Evolutionary conservation across 1,140 invertebrate genomes (phyloP).

Genomic region (Drosophila sp.): DNA sequence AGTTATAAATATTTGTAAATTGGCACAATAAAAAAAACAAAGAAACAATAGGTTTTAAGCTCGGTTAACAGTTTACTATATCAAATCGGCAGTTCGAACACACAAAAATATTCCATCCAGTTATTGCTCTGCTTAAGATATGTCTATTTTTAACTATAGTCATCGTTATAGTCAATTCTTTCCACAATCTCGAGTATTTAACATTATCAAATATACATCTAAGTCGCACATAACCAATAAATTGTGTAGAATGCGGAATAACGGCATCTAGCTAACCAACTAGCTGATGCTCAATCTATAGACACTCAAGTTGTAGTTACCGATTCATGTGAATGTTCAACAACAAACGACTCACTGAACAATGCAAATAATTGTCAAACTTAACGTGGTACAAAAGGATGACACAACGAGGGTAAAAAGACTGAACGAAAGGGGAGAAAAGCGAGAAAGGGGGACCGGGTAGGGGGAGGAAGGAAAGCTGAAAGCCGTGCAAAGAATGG

Average conservation of each 20-base stretch:
- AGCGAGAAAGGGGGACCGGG: neutral
- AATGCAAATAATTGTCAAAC: conserved; percentile 83
- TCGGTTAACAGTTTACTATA: too few relatives aligned
- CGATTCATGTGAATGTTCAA: conserved; percentile 79
- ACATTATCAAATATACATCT: neutral
- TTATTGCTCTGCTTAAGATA: too few relatives aligned
- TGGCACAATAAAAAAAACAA: too few relatives aligned
- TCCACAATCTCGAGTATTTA: neutral
- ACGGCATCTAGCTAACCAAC: conserved; percentile 51
- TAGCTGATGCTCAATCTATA: conserved; percentile 33
- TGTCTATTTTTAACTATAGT: too few relatives aligned
- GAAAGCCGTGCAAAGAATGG: conserved; percentile 54
- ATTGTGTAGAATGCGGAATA: neutral
- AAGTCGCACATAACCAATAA: neutral
- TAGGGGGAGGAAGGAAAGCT: neutral
- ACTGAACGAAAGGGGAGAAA: conserved; percentile 4
- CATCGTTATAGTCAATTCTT: too few relatives aligned
- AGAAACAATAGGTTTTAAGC: too few relatives aligned
- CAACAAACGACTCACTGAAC: conserved; percentile 76
- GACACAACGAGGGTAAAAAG: conserved; percentile 12
- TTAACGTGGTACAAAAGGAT: conserved; percentile 62
- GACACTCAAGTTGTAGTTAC: conserved; percentile 77
- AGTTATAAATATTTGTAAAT: too few relatives aligned
- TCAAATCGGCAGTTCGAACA: too few relatives aligned
- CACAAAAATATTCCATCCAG: too few relatives aligned